These are phyloP conservation scores for Taurulus bubalis DNA, from an alignment of 2,113 vertebrate species.

Conservation along the genomic window DNA sequence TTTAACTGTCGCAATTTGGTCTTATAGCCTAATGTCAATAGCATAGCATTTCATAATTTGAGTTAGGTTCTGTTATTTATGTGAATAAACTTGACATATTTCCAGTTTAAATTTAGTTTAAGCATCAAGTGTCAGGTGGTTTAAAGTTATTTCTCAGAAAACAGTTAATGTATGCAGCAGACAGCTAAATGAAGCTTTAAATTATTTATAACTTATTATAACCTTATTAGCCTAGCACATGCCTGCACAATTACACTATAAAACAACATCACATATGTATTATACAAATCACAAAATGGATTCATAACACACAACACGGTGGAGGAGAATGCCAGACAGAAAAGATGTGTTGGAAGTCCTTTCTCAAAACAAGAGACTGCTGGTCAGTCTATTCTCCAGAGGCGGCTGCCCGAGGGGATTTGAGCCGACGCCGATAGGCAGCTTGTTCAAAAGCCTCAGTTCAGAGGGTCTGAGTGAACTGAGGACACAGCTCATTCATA, in stretches of 20 bases:
- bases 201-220: not conserved
- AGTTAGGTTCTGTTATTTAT: not conserved
- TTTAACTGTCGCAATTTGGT: not conserved
- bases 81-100: not conserved
- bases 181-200: not conserved
- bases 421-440: not conserved
- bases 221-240: not conserved
- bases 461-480: not conserved
- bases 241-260: not conserved
- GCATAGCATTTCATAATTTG: not conserved
- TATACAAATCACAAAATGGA: not conserved
- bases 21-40: not conserved
- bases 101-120: not conserved
- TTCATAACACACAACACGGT: not conserved
- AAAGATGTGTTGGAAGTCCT: not conserved
- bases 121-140: not conserved
- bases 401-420: not conserved
- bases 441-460: not conserved
- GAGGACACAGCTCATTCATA: constrained; percentile 12
- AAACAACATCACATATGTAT: not conserved
- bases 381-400: not conserved
- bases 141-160: not conserved
- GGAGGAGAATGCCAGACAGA: not conserved
- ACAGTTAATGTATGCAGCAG: not conserved
- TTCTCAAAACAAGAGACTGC: not conserved